Conservation (phyloP, 2,888 invertebrate genomes). For the Apocheima hispidaria region DNA sequence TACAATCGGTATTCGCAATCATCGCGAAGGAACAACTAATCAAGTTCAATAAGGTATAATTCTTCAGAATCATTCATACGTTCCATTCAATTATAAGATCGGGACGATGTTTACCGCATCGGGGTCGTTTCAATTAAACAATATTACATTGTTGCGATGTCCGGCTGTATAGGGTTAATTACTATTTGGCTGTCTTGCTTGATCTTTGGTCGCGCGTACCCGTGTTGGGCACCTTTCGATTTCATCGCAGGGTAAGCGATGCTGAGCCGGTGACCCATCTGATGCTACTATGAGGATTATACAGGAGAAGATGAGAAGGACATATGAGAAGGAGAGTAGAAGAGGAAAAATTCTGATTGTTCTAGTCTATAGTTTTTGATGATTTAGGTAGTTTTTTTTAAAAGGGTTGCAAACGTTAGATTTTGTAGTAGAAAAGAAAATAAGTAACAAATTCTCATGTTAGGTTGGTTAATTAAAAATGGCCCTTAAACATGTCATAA, state of each 20-base stretch:
- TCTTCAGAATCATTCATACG: constrained; percentile 50
- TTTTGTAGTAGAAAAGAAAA: too few species aligned
- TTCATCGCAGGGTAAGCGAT: constrained; percentile 54
- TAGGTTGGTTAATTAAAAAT: too few species aligned
- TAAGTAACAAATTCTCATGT: too few species aligned
- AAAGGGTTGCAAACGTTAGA: too few species aligned
- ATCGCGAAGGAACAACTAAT: constrained; percentile 19
- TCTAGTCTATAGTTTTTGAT: too few species aligned
- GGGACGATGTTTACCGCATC: constrained; percentile 58
- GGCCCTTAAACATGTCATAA: too few species aligned
- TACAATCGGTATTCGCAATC: constrained; percentile 14
- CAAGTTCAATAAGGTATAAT: constrained; percentile 39
- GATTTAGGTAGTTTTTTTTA: too few species aligned
- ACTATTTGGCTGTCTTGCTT: constrained; percentile 75
- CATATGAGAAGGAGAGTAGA: too few species aligned
- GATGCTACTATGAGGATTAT: too few species aligned
- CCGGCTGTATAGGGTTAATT: constrained; percentile 75
- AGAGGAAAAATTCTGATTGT: too few species aligned
- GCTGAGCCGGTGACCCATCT: constrained; percentile 7
- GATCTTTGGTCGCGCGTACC: constrained; percentile 76
- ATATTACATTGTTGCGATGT: constrained; percentile 80
- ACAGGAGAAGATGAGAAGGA: too few species aligned
- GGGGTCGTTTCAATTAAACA: constrained; percentile 83
- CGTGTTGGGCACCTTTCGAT: constrained; percentile 78
- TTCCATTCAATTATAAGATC: constrained; percentile 64